A percentile compares a stretch with the other conserved stretches of the same genome.
Conservation (phyloP, 2,888 invertebrate genomes). For the Morinoia aosen region DNA sequence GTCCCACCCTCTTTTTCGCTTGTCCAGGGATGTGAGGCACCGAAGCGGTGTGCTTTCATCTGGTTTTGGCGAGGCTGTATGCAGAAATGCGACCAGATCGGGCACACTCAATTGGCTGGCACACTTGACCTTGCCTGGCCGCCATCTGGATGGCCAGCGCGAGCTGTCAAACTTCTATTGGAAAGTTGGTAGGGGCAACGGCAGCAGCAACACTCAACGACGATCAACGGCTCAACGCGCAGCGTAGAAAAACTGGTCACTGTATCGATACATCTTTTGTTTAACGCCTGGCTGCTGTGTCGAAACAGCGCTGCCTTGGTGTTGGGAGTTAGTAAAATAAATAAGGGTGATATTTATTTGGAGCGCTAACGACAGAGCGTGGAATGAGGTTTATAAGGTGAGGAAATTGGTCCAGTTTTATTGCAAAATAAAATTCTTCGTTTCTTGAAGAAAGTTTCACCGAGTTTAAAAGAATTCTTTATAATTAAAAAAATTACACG, state of each 20-base stretch:
- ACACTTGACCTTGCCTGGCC: constrained; percentile 21
- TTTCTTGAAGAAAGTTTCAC: not conserved
- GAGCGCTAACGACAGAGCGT: not conserved
- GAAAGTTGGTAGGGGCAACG: constrained; percentile 18
- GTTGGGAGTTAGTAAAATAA: not conserved
- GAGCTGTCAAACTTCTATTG: not conserved
- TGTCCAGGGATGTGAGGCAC: not conserved
- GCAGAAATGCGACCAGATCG: not conserved
- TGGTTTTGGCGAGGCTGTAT: not conserved
- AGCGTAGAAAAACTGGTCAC: constrained; percentile 30
- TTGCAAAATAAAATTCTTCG: not conserved
- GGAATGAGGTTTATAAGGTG: not conserved
- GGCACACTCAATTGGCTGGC: not conserved
- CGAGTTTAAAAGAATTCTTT: not conserved
- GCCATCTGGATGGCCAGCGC: not conserved
- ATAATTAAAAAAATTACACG: not conserved
- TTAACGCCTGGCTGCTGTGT: constrained; percentile 7
- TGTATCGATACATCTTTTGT: constrained; percentile 5
- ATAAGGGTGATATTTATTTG: not conserved
- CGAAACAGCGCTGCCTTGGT: not conserved
- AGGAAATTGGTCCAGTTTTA: not conserved
- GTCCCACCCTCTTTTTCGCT: not conserved
- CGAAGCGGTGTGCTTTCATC: not conserved
- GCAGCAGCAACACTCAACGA: not conserved
- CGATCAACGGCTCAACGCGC: not conserved